phyloP scores from a whole-genome alignment of 2,888 invertebrate genomes.

The Drosophila siamana region DNA sequence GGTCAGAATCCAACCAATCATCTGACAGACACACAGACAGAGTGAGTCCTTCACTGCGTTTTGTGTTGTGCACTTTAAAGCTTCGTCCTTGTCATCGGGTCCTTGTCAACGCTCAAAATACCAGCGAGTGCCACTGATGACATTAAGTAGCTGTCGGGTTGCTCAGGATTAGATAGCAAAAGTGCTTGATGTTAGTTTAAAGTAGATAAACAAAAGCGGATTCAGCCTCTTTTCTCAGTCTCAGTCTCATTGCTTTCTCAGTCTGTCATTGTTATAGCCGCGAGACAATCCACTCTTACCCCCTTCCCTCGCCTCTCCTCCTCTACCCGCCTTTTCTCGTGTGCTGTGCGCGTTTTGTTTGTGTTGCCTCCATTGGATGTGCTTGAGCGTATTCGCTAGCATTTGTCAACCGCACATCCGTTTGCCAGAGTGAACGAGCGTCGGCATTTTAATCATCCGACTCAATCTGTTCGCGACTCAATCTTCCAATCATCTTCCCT shows the following conservation, averaged over 20 bases:
- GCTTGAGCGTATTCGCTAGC: conserved; percentile 32
- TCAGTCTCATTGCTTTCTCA: conserved; percentile 15
- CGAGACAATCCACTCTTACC: conserved; percentile 13
- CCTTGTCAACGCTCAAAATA: conserved; percentile 64
- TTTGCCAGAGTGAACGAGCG: conserved; percentile 6
- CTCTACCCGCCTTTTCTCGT: neutral
- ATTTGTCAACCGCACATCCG: conserved; percentile 63
- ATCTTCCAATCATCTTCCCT: neutral
- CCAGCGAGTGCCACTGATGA: conserved; percentile 78
- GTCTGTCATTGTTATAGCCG: conserved; percentile 18
- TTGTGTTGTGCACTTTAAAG: conserved; percentile 59
- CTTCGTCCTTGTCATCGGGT: conserved; percentile 50
- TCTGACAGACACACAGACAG: neutral
- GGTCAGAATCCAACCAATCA: conserved; percentile 40
- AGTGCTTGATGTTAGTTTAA: conserved; percentile 81
- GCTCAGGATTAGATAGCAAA: conserved; percentile 77
- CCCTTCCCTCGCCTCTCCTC: no score
- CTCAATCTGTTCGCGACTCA: conserved; percentile 26
- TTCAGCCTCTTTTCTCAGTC: conserved; percentile 40
- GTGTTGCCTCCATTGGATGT: conserved; percentile 8
- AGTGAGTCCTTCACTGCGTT: conserved; percentile 18
- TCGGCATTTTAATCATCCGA: conserved; percentile 46
- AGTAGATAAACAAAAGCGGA: conserved; percentile 79
- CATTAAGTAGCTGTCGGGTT: conserved; percentile 80
- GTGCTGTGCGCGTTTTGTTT: conserved; percentile 2